Evolutionary conservation across 1,140 invertebrate species (phyloP), one percentile per base, ranked within the genome.

Genomic region (Oryzaephilus surinamensis): DNA sequence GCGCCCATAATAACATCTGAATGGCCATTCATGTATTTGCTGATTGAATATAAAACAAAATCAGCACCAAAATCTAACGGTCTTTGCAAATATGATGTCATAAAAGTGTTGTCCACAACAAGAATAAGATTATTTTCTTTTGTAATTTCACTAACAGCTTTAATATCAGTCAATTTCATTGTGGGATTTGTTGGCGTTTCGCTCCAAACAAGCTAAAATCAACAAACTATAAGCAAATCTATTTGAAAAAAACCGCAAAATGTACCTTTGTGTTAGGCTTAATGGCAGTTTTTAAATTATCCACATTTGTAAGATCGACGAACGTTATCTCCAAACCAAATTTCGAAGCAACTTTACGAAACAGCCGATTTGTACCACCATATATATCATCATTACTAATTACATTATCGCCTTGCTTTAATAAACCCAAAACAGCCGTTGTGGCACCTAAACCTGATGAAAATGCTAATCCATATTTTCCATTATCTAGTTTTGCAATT

Each of bases 101-200:
- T 69, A 53, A 91, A 89, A 4, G 95, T 99, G 60, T 98, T 99
- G 57, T 99, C 97, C 2, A 98, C 90, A 1, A 89, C 84, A 12
- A 97, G 62, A 48, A 97, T 71, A 24, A 93, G 77, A 19, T 81
- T 72, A 38, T 81, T 47, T 47, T 67, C 45, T 46, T 60, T 60
- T 49, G 61, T 70, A 16, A 81, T 51, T 43, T 81, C 69, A 1
- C 73, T 60, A 16, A 96, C 68, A 2, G 74, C 79, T 46, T 75
- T 71, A 42, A 99, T 92, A 60, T 99, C 94, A 14, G 82, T 74
- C 10, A 99, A 63, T 70, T 94, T 94, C 50, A 99, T 61, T 0
- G 87, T 69, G 0, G 97, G 97, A 71, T 99, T 99, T n/a, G 96
- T 96, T 2, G 96, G 96, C 0, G 87, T 87, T 67, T 99, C 97